Conservation (phyloP, 2,888 invertebrate species). For the Chesias legatella region DNA sequence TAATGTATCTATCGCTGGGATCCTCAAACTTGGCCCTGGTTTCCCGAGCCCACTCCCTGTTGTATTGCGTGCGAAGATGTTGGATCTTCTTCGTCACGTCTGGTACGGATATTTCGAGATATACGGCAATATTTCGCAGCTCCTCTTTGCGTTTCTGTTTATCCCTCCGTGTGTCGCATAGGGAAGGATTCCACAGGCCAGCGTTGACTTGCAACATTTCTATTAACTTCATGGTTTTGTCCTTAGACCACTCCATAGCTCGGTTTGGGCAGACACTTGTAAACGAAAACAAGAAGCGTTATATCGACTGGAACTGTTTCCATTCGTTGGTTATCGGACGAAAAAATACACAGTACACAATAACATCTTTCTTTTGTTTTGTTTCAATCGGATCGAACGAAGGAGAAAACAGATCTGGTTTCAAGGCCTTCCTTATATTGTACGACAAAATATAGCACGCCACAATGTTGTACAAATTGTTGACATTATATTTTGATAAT, state of each 20-base stretch:
- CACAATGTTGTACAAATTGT: too few species aligned
- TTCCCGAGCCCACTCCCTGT: conserved; percentile 80
- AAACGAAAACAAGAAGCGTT: conserved; percentile 3
- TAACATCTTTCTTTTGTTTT: too few species aligned
- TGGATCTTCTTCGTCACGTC: conserved; percentile 82
- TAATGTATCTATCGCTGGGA: conserved; percentile 74
- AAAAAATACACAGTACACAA: too few species aligned
- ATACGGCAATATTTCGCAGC: conserved; percentile 58
- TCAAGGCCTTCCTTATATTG: too few species aligned
- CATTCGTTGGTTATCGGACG: too few species aligned
- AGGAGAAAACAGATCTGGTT: too few species aligned
- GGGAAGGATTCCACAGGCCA: conserved; percentile 64
- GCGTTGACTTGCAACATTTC: conserved; percentile 68
- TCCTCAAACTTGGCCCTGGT: conserved; percentile 70
- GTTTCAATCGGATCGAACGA: too few species aligned
- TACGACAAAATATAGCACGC: too few species aligned
- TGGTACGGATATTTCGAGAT: conserved; percentile 57
- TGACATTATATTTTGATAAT: too few species aligned
- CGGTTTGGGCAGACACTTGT: conserved; percentile 23
- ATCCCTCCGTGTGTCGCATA: conserved; percentile 64
- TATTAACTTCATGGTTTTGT: conserved; percentile 68
- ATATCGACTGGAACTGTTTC: too few species aligned
- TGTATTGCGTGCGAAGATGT: conserved; percentile 81
- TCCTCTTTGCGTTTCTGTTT: conserved; percentile 72
- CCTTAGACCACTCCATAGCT: conserved; percentile 74